Conservation (phyloP, 2,888 invertebrate genomes). For the Tethea ocularis region DNA sequence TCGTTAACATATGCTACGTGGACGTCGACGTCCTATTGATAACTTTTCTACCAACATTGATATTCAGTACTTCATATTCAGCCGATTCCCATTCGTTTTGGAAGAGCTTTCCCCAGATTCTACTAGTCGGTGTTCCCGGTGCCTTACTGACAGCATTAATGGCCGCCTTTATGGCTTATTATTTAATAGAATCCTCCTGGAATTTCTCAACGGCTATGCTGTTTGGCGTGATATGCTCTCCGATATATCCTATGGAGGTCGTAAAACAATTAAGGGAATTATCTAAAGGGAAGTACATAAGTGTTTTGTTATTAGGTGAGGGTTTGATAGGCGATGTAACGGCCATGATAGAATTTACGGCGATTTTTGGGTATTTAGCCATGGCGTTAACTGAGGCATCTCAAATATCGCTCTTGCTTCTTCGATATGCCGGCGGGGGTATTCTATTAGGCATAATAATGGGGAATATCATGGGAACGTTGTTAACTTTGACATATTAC, state of each 20-base stretch:
- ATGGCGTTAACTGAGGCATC: slow-evolving; percentile 56
- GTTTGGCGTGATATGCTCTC: slow-evolving; percentile 69
- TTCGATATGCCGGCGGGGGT: slow-evolving; percentile 69
- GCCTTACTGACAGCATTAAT: slow-evolving; percentile 62
- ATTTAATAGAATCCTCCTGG: slow-evolving; percentile 68
- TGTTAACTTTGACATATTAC: slow-evolving; percentile 67
- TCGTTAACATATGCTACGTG: slow-evolving; percentile 61
- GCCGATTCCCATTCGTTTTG: slow-evolving; percentile 73
- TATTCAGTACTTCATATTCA: slow-evolving; percentile 69
- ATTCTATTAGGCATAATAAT: slow-evolving; percentile 63
- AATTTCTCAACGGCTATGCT: slow-evolving; percentile 59
- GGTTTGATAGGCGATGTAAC: slow-evolving; percentile 72
- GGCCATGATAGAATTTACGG: slow-evolving; percentile 70
- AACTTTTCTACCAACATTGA: slow-evolving; percentile 61
- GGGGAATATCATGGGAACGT: slow-evolving; percentile 60
- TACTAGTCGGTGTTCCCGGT: slow-evolving; percentile 66
- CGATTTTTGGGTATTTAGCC: slow-evolving; percentile 63
- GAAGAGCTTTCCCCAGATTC: slow-evolving; percentile 67
- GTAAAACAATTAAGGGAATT: slow-evolving; percentile 64
- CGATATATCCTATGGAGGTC: slow-evolving; percentile 73
- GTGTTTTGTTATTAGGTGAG: slow-evolving; percentile 68
- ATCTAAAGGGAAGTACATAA: slow-evolving; percentile 69
- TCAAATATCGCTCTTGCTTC: slow-evolving; percentile 59
- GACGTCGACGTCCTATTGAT: slow-evolving; percentile 62
- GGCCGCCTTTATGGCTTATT: slow-evolving; percentile 65